These are phyloP conservation scores for Leptinotarsa lineolata DNA, from an alignment of 1,140 invertebrate species.

Conservation along the genomic window DNA sequence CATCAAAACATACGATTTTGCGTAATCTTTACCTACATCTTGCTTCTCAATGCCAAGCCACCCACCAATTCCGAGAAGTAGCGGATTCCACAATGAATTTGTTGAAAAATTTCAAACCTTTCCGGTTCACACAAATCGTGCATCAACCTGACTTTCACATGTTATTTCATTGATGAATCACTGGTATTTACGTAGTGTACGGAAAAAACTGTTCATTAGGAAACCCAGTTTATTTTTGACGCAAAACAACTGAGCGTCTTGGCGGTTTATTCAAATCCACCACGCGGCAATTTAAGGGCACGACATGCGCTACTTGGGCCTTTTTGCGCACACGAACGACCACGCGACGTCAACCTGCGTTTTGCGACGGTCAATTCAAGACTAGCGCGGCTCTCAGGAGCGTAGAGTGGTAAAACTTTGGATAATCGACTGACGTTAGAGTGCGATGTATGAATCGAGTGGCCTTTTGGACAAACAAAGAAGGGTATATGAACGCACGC, in stretches of 20 bases:
- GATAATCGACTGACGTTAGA: constrained; percentile 25
- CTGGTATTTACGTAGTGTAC: constrained; percentile 22
- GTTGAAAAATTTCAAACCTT: constrained; percentile 28
- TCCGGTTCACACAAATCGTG: constrained; percentile 21
- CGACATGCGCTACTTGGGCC: constrained; percentile 7
- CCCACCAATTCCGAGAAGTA: constrained; percentile 11
- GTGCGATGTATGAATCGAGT: constrained; percentile 25
- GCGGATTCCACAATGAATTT: constrained; percentile 7
- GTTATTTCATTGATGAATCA: constrained; percentile 32
- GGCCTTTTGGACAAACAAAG: constrained; percentile 17
- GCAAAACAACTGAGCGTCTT: not conserved
- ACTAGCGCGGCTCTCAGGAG: constrained; percentile 26
- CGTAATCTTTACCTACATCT: not conserved
- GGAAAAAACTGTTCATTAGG: not conserved
- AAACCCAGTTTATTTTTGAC: not conserved
- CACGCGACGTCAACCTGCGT: constrained; percentile 1
- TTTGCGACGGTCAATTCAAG: constrained; percentile 3
- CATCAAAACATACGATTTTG: not conserved
- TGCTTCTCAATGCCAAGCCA: constrained; percentile 4
- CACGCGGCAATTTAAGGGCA: not conserved
- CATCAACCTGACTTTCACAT: constrained; percentile 29
- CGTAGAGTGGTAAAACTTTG: constrained; percentile 30
- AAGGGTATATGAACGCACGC: constrained; percentile 28
- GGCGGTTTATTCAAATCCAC: not conserved
- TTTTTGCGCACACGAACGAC: constrained; percentile 23